These are phyloP conservation scores for Caranx ignobilis DNA, from an alignment of 2,113 vertebrate species.

Conservation along the genomic window DNA sequence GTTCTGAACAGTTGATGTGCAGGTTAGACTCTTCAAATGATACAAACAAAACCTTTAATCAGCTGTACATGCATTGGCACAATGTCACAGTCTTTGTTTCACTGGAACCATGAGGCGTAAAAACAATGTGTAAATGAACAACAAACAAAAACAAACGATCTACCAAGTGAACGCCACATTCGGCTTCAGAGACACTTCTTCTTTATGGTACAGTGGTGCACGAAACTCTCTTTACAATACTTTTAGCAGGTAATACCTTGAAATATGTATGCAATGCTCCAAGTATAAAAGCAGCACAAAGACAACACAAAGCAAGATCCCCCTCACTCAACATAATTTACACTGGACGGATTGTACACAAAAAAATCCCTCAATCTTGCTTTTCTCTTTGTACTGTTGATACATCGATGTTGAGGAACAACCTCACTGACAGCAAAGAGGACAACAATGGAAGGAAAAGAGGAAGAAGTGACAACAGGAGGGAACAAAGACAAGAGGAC, in stretches of 20 bases:
- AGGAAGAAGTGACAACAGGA: neutral
- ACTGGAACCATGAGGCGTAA: constrained; percentile 48
- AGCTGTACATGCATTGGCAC: constrained; percentile 71
- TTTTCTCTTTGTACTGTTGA: neutral
- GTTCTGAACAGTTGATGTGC: neutral
- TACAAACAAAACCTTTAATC: constrained; percentile 66
- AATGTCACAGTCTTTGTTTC: constrained; percentile 52
- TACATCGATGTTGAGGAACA: neutral
- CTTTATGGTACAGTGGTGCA: constrained; percentile 5
- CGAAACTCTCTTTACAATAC: constrained; percentile 47
- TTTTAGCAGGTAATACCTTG: constrained; percentile 46
- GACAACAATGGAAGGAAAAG: neutral
- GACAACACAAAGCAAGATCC: constrained; percentile 19
- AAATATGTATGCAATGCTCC: constrained; percentile 35
- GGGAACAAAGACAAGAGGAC: neutral
- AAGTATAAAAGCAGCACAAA: constrained; percentile 30
- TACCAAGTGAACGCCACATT: constrained; percentile 3
- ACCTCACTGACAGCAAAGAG: constrained; percentile 22
- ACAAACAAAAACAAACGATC: constrained; percentile 18
- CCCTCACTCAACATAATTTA: constrained; percentile 18
- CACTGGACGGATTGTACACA: constrained; percentile 36
- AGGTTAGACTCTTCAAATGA: constrained; percentile 23
- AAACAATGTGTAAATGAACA: constrained; percentile 18
- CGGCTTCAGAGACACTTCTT: neutral
- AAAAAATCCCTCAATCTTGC: neutral